Evolutionary conservation across 2,113 vertebrate genomes (phyloP), one percentile per base, ranked within the genome.

Genomic region (Oreotrochilus melanogaster): DNA sequence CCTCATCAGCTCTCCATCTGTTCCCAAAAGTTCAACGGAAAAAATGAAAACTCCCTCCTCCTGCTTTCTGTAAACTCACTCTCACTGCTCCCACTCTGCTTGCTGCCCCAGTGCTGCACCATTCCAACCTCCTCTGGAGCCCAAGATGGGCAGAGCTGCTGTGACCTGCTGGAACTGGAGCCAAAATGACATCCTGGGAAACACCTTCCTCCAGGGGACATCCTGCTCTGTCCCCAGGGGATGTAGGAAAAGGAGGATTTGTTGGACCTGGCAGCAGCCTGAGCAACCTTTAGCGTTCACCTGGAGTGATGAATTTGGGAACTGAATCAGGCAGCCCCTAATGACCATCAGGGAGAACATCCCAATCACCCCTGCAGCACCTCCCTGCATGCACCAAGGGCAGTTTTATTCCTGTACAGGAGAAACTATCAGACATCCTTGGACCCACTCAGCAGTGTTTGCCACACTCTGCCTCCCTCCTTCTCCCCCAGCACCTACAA

Each of bases 1-100:
- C 67, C 78, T 96, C 94, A 95, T 89, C 12, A 0, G 73, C 21
- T 72, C 87, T 94, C 96, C 96, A 96, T 95, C 96, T 96, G 95
- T 79, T 96, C 66, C 78, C 78, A 86, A 58, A 95, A 92, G 79
- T 78, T 92, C 76, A 95, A 23, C 0, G 25, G 80, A 93, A 95
- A 93, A 84, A 88, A 88, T 57, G 42, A 87, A 94, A 95, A 58
- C 27, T 66, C 43, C 18, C 28, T 79, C 84, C 88, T 92, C 79
- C 72, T 84, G 9, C 62, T 92, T 79, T 80, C 58, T 70, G 43
- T 86, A 92, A 92, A 65, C 50, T 92, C n/a, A 27, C 27, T 93
- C 56, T 70, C 45, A 48, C n/a, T 67, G 31, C 48, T 65, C 48
- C 62, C 67, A 37, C 43, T 56, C 79, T 88, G 35, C 8, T 74